Conservation (phyloP, 2,797 vertebrate genomes). For the Brachyalestes nurse region DNA sequence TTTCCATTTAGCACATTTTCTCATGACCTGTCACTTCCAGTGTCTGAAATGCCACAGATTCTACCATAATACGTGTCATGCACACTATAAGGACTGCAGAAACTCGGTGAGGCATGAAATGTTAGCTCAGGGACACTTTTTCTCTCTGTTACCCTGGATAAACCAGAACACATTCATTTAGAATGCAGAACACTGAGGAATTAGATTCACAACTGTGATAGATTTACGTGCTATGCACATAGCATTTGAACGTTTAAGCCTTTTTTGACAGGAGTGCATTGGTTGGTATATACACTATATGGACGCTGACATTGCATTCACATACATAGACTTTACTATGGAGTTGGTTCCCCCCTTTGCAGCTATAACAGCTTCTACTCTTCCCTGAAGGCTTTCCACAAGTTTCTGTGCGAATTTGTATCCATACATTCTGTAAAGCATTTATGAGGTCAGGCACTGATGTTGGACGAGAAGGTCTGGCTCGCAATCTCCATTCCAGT, state of each 20-base stretch:
- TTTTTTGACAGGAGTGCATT: not conserved
- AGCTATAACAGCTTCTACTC: too few relatives aligned
- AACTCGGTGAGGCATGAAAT: constrained; percentile 2
- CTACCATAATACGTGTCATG: not conserved
- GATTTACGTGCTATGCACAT: not conserved
- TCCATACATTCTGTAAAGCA: too few relatives aligned
- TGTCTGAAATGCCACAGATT: constrained; percentile 1
- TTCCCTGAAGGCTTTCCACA: too few relatives aligned
- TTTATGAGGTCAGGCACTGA: too few relatives aligned
- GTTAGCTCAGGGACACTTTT: constrained; percentile 10
- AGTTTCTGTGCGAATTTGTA: too few relatives aligned
- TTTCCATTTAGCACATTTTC: constrained; percentile 17
- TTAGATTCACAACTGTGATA: not conserved
- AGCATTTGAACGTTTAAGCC: not conserved
- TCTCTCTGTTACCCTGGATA: constrained; percentile 1
- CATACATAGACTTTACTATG: too few relatives aligned
- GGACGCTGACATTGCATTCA: too few relatives aligned
- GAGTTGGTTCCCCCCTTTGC: too few relatives aligned
- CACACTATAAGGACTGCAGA: constrained; percentile 20
- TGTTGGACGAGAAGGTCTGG: too few relatives aligned
- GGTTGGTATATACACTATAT: too few relatives aligned
- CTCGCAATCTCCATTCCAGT: too few relatives aligned
- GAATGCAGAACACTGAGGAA: constrained; percentile 9
- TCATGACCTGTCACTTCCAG: constrained; percentile 10
- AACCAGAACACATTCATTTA: constrained; percentile 7